Conservation (phyloP, 2,797 vertebrate species). For the Lepilemur ruficaudatus region DNA sequence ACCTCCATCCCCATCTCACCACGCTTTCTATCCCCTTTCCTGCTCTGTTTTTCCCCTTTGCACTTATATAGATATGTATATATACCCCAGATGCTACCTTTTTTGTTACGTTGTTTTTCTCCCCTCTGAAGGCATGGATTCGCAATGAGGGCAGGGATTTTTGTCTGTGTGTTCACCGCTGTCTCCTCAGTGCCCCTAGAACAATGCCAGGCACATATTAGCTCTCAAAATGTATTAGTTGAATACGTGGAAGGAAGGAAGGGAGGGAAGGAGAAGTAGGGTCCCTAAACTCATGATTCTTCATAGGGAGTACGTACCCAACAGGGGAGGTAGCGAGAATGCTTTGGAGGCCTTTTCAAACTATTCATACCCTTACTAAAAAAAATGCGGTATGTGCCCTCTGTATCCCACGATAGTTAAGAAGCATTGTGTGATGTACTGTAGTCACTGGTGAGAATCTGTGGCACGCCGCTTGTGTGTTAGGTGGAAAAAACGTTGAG, state of each 20-base stretch:
- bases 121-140: background rate
- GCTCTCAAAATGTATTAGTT: background rate
- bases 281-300: slow-evolving; percentile 22
- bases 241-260: slow-evolving; percentile 37
- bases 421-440: background rate
- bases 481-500: background rate
- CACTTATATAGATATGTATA: background rate
- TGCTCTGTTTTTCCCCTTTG: background rate
- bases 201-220: slow-evolving; percentile 2
- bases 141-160: background rate
- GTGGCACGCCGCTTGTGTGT: background rate
- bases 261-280: slow-evolving; percentile 27
- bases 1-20: background rate
- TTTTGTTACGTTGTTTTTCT: background rate
- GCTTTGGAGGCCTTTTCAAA: slow-evolving; percentile 39
- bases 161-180: background rate
- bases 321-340: background rate
- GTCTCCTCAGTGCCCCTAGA: background rate
- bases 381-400: background rate
- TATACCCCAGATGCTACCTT: background rate
- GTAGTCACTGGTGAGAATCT: background rate
- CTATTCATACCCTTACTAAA: background rate
- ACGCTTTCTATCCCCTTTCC: background rate
- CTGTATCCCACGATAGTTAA: background rate
- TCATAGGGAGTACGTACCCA: background rate